A percentile compares a stretch with the other conserved stretches of the same genome.
These are phyloP conservation scores for Micoletzkya japonica DNA, from an alignment of 2,888 invertebrate genomes.

Conservation along the genomic window DNA sequence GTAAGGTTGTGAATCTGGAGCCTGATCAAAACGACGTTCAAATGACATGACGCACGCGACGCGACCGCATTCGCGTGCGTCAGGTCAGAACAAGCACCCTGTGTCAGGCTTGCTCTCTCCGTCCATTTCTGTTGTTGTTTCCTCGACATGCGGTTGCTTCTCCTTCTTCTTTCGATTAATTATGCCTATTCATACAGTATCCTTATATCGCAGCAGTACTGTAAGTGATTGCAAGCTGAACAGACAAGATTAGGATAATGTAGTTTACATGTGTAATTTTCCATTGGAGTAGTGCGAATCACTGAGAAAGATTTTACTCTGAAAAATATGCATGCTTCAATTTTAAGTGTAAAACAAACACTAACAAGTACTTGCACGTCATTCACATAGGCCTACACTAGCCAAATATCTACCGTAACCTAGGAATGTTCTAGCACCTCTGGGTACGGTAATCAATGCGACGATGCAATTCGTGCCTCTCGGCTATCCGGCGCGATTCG, in stretches of 20 bases:
- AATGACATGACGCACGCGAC: neutral
- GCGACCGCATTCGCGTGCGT: neutral
- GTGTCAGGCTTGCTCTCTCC: neutral
- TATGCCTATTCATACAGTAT: neutral
- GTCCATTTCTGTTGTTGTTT: neutral
- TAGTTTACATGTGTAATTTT: too few relatives aligned
- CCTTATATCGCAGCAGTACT: neutral
- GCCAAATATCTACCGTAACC: neutral
- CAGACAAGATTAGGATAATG: too few relatives aligned
- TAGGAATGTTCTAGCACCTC: too few relatives aligned
- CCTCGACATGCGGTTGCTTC: neutral
- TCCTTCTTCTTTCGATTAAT: neutral
- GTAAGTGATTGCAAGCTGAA: too few relatives aligned
- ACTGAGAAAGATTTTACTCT: too few relatives aligned
- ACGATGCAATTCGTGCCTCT: constrained; percentile 11
- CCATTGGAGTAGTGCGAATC: too few relatives aligned
- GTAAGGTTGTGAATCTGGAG: too few relatives aligned
- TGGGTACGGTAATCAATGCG: constrained; percentile 4
- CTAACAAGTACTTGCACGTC: too few relatives aligned
- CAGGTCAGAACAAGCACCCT: neutral
- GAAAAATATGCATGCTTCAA: too few relatives aligned
- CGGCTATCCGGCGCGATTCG: constrained; percentile 1
- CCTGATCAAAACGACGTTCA: too few relatives aligned
- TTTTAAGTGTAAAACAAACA: too few relatives aligned
- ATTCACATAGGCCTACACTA: too few relatives aligned